Percentiles rank a stretch among this genome's conserved stretches.
These are phyloP conservation scores for Muntiacus reevesi DNA, from an alignment of 2,113 vertebrate species.

Conservation along the genomic window DNA sequence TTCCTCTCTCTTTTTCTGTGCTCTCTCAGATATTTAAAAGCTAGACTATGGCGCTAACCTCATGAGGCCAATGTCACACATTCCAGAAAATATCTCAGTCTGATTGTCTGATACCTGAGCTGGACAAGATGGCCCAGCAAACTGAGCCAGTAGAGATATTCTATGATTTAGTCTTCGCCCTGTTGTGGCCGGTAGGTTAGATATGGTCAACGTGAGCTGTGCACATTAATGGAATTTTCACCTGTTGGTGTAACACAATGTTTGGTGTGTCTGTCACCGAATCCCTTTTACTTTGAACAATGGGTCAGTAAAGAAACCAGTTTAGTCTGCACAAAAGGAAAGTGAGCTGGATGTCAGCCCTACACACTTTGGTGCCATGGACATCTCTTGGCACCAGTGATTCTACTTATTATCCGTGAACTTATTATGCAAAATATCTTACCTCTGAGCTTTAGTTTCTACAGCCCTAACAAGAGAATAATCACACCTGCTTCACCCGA, in stretches of 20 bases:
- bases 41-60: background rate
- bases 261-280: background rate
- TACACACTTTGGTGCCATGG: too few species aligned
- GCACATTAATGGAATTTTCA: too few species aligned
- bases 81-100: background rate
- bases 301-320: background rate
- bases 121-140: background rate
- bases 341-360: too few species aligned
- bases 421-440: background rate
- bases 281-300: background rate
- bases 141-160: background rate
- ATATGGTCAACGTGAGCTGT: background rate
- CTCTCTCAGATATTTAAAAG: background rate
- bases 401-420: background rate
- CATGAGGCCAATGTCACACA: too few species aligned
- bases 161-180: accelerated
- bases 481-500: background rate
- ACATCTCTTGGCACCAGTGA: background rate
- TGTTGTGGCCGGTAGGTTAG: accelerated
- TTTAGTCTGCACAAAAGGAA: background rate
- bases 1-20: background rate
- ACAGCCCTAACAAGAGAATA: background rate
- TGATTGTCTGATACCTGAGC: background rate
- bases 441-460: background rate
- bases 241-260: too few species aligned